Evolutionary conservation across 2,888 invertebrate species (phyloP), one percentile per base, ranked within the genome.

Genomic region (Caenorhabditis sinica): DNA sequence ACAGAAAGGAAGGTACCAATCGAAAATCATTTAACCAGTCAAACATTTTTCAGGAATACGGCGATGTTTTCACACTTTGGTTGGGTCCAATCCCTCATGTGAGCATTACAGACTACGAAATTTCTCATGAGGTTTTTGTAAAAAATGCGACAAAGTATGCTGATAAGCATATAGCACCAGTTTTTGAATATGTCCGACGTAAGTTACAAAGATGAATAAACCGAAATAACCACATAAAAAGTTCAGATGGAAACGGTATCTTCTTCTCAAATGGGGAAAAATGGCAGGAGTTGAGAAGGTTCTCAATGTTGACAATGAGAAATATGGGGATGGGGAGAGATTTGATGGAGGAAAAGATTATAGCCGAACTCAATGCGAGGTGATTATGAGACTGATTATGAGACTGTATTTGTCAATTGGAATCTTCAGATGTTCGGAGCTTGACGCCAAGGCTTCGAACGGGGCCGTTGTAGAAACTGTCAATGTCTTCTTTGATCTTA

Each of bases 311-410:
- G 15, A 82, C 82, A 13, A 65, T 85, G 40, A 66, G 85, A 43
- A 85, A 85, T 43, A 81, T 85, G 65, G 85, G 85, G 33, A 45
- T 85, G 30, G 85, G 85, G 23, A 81, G 53, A 33, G 75, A 76
- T 63, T 25, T 77, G 51, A 85, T 85, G 85, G 85, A 85, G 53
- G 74, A 69, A 40, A 76, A 82, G 43, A 82, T 85, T 28, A 77
- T 85, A 71, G 51, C 36, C 0, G 85, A 85, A 36, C 58, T 82
- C 6, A 65, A 81, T 69, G 33, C 25, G 33, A 74, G 74, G 83
- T n/a, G n/a, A n/a, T n/a, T n/a, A n/a, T 33, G 15, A n/a, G 33
- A 58, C 9, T 11, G 11, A 15, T 17, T 30, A 0, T 9, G 5
- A 60, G n/a, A 60, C 17, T 13, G 11, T 45, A 45, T n/a, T n/a